Percentiles rank a stretch among this genome's conserved stretches.
phyloP scores from a whole-genome alignment of 1,140 invertebrate species.

The Caenorhabditis elegans region DNA sequence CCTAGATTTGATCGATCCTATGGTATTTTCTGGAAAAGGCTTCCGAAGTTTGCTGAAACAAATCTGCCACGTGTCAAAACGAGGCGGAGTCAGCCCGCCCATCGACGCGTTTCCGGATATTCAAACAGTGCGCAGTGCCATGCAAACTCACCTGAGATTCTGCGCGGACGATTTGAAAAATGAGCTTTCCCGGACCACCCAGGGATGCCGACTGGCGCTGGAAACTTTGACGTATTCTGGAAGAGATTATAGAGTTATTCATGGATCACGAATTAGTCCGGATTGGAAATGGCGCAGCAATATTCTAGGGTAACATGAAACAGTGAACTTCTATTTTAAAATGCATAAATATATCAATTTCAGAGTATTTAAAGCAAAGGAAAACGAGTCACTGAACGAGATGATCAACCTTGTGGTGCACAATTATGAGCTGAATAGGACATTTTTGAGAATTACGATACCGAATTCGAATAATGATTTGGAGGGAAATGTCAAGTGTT shows the following conservation, averaged over 20 bases:
- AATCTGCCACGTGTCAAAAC: constrained; percentile 22
- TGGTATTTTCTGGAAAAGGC: constrained; percentile 44
- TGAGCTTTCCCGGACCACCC: constrained; percentile 1
- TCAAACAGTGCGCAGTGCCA: constrained; percentile 9
- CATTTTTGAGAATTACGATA: constrained; percentile 6
- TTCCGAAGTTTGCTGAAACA: constrained; percentile 29
- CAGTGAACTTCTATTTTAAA: neutral
- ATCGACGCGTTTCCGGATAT: constrained; percentile 21
- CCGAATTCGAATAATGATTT: neutral
- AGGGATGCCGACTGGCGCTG: constrained; percentile 26
- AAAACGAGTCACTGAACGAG: constrained; percentile 28
- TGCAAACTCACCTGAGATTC: constrained; percentile 33
- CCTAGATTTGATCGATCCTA: constrained; percentile 58
- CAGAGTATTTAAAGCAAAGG: constrained; percentile 34
- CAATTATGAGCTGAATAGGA: constrained; percentile 30
- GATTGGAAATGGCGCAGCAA: constrained; percentile 42
- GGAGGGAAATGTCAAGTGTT: neutral
- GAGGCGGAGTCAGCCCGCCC: neutral
- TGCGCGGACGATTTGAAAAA: constrained; percentile 39
- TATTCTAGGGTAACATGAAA: neutral
- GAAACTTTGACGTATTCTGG: constrained; percentile 31
- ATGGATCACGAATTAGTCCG: constrained; percentile 35
- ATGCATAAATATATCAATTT: neutral
- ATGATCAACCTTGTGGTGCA: constrained; percentile 25
- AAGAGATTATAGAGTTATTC: constrained; percentile 37